Conservation (phyloP, 2,888 invertebrate genomes). For the Apomyelois bistriatella region DNA sequence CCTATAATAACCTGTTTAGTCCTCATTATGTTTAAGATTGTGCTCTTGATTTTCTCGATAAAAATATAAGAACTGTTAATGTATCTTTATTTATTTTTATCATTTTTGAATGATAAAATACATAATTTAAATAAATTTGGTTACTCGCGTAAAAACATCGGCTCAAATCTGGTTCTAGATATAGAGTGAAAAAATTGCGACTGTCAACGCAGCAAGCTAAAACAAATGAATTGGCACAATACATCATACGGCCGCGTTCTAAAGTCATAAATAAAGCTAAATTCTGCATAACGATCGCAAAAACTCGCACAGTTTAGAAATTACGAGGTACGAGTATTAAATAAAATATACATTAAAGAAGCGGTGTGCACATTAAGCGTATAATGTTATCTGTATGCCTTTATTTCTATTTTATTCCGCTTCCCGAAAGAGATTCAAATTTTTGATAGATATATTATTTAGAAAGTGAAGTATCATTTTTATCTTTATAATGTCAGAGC, state of each 20-base stretch:
- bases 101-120: too few species aligned
- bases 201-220: slow-evolving; percentile 39
- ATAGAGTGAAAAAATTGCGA: slow-evolving; percentile 30
- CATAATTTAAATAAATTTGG: too few species aligned
- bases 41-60: too few species aligned
- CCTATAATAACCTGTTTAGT: slow-evolving; percentile 8
- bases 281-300: slow-evolving; percentile 26
- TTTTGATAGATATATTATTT: background rate
- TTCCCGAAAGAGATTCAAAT: background rate
- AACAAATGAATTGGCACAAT: slow-evolving; percentile 45
- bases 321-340: slow-evolving; percentile 13
- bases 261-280: slow-evolving; percentile 41
- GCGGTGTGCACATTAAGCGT: slow-evolving; percentile 11
- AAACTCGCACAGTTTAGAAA: slow-evolving; percentile 20
- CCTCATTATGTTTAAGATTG: background rate
- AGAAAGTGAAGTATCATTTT: too few species aligned
- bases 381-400: slow-evolving; percentile 6
- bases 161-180: background rate
- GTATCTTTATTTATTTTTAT: too few species aligned
- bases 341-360: slow-evolving; percentile 17
- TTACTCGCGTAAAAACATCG: background rate
- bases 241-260: slow-evolving; percentile 45
- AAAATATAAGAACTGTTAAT: too few species aligned
- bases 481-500: too few species aligned
- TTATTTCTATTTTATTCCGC: slow-evolving; percentile 11